These are phyloP conservation scores for Patella ulyssiponensis DNA, from an alignment of 2,888 invertebrate genomes.

Conservation along the genomic window DNA sequence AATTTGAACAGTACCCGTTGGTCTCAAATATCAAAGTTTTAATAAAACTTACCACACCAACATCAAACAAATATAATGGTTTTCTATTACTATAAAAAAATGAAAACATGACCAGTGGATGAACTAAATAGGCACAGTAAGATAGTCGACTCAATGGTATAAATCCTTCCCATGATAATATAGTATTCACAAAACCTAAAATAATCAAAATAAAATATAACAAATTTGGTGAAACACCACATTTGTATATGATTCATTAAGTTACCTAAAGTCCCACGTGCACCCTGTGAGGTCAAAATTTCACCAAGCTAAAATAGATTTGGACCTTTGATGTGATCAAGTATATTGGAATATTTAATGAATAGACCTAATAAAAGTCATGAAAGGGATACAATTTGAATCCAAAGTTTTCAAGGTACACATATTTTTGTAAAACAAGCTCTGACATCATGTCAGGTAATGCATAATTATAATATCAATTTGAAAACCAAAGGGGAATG, in stretches of 20 bases:
- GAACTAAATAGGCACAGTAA: slow-evolving; percentile 46
- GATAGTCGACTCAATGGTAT: slow-evolving; percentile 44
- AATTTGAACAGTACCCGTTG: no score
- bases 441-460: no score
- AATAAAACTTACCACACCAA: slow-evolving; percentile 36
- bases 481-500: no score
- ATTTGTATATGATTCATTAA: not conserved
- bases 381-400: no score
- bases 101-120: slow-evolving; percentile 41
- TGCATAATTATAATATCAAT: no score
- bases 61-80: slow-evolving; percentile 34
- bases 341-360: no score
- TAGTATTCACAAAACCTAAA: slow-evolving; percentile 42
- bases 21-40: no score
- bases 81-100: slow-evolving; percentile 27
- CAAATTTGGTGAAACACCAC: not conserved
- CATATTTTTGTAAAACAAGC: no score
- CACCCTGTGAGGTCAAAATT: not conserved
- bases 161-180: slow-evolving; percentile 43
- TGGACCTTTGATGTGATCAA: no score
- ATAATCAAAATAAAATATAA: not conserved
- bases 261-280: not conserved
- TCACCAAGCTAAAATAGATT: no score
- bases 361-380: no score
- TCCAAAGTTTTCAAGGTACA: no score